A percentile compares a stretch with the other conserved stretches of the same genome.
These are phyloP conservation scores for Thera obeliscata DNA, from an alignment of 2,888 invertebrate genomes.

Conservation along the genomic window DNA sequence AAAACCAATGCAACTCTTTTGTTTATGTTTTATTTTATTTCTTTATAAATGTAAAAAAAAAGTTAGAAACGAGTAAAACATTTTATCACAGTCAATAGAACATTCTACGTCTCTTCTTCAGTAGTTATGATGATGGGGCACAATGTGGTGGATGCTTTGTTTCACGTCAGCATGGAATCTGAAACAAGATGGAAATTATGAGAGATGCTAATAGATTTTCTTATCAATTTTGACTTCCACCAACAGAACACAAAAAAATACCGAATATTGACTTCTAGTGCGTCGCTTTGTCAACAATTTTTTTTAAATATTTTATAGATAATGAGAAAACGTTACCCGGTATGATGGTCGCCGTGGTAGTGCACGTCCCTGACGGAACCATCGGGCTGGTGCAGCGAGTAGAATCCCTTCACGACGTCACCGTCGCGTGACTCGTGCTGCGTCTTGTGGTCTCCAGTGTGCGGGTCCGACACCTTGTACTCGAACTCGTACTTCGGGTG, in stretches of 20 bases:
- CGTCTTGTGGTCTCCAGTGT: conserved; percentile 59
- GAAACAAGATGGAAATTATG: conserved; percentile 37
- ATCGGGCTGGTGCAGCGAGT: conserved; percentile 60
- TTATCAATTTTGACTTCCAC: neutral
- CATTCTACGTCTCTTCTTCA: conserved; percentile 16
- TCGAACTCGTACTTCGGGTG: conserved; percentile 64
- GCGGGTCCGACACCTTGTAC: conserved; percentile 59
- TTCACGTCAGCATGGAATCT: conserved; percentile 77
- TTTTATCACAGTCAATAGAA: no score
- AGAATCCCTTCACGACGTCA: conserved; percentile 60
- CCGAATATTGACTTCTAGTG: no score
- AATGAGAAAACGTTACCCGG: conserved; percentile 44
- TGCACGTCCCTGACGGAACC: conserved; percentile 57
- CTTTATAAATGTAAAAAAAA: no score
- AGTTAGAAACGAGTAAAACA: no score
- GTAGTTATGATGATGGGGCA: conserved; percentile 63
- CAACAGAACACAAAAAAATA: no score
- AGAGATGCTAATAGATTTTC: neutral
- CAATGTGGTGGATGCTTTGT: conserved; percentile 70
- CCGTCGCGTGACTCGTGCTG: conserved; percentile 64
- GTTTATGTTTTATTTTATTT: no score
- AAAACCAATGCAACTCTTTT: no score
- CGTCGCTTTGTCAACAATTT: no score
- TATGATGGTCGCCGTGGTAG: conserved; percentile 48
- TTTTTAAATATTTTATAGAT: no score